Evolutionary conservation across 2,888 invertebrate species (phyloP).

Genomic region (Drosophila neotestacea): DNA sequence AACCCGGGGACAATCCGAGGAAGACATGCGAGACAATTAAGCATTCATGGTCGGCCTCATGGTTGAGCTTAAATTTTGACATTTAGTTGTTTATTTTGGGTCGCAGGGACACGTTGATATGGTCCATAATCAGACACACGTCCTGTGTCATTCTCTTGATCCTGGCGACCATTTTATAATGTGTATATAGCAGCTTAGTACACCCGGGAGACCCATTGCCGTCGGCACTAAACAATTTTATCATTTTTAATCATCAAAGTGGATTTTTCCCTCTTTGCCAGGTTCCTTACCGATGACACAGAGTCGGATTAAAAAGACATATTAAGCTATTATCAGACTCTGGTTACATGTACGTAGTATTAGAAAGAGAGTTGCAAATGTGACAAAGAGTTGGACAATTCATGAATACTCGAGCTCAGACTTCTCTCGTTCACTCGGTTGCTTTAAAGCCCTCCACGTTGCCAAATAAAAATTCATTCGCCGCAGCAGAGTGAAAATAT

Average conservation of each 20-base stretch:
- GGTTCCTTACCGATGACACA: conserved; percentile 53
- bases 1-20: conserved; percentile 4
- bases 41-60: conserved; percentile 75
- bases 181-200: conserved; percentile 85
- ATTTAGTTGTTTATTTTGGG: conserved; percentile 73
- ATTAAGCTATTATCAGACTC: conserved; percentile 83
- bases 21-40: conserved; percentile 70
- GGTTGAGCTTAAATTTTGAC: conserved; percentile 78
- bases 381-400: conserved; percentile 58
- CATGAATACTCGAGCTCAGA: conserved; percentile 54
- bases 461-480: conserved; percentile 75
- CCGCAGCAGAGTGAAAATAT: conserved; percentile 39
- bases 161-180: conserved; percentile 85
- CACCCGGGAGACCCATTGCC: conserved; percentile 83
- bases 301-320: conserved; percentile 82
- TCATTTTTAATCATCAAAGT: conserved; percentile 84
- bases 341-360: conserved; percentile 32
- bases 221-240: conserved; percentile 83
- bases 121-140: conserved; percentile 72
- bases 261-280: conserved; percentile 58
- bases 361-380: conserved; percentile 19
- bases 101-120: conserved; percentile 26
- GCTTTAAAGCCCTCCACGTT: conserved; percentile 37
- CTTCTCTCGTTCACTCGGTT: conserved; percentile 6
- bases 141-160: conserved; percentile 67